These are phyloP conservation scores for Platyrinchus mystaceus DNA, from an alignment of 2,797 vertebrate genomes.

Conservation along the genomic window DNA sequence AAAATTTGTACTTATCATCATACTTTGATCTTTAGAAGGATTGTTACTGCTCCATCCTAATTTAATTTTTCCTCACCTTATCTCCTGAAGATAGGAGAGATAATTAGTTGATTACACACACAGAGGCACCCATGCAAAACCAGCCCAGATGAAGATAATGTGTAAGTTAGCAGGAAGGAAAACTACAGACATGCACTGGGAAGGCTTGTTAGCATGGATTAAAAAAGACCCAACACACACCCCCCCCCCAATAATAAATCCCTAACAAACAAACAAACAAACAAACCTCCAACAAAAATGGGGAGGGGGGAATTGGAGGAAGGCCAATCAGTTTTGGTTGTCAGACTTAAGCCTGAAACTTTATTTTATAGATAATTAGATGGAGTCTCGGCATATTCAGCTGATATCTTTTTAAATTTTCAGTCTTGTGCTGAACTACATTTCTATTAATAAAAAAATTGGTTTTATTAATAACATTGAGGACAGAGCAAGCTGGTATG, in stretches of 20 bases:
- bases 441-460: not conserved
- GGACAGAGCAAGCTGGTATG: not conserved
- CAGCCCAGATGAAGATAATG: not conserved
- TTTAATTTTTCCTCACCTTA: slow-evolving; percentile 14
- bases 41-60: not conserved
- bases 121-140: not conserved
- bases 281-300: not conserved
- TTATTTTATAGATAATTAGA: not conserved
- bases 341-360: not conserved
- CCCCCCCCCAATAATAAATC: no score
- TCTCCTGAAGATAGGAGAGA: slow-evolving; percentile 19
- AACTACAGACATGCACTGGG: not conserved
- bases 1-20: slow-evolving; percentile 5
- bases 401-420: not conserved
- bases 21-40: slow-evolving; percentile 39
- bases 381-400: not conserved
- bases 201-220: not conserved
- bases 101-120: slow-evolving; percentile 24
- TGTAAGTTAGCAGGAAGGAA: not conserved
- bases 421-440: not conserved
- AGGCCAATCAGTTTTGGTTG: not conserved
- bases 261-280: not conserved
- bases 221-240: no score
- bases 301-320: rapidly evolving
- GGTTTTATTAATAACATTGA: not conserved